Evolutionary conservation across 2,113 vertebrate genomes (phyloP).

Genomic region (Diadophis punctatus): DNA sequence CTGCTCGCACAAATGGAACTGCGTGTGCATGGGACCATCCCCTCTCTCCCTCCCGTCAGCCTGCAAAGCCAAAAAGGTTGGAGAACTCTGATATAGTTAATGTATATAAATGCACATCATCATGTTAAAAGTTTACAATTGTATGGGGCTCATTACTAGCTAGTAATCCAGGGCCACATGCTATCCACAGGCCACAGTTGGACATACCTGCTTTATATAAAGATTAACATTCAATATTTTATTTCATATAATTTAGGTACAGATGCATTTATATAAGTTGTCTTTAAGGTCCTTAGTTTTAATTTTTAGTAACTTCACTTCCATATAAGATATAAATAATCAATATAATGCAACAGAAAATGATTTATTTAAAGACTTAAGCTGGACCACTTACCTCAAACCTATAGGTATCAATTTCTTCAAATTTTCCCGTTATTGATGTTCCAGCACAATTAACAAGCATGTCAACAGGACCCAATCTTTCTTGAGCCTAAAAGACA

Average conservation of each 20-base stretch:
- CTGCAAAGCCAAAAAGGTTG: neutral
- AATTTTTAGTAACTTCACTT: neutral
- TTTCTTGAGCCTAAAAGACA: constrained; percentile 89
- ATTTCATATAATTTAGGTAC: neutral
- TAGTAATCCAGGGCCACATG: neutral
- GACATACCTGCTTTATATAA: neutral
- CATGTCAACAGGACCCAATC: constrained; percentile 96
- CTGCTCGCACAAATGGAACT: neutral
- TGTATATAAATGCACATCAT: neutral
- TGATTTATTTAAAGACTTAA: neutral
- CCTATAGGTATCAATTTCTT: constrained; percentile 83
- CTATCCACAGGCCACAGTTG: neutral
- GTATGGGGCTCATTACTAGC: neutral
- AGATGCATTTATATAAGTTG: neutral
- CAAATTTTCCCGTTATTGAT: constrained; percentile 86
- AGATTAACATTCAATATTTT: neutral
- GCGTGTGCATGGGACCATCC: neutral
- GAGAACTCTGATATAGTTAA: neutral
- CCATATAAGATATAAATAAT: neutral
- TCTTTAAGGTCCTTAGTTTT: neutral
- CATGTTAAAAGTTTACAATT: neutral
- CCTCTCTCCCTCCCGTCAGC: neutral
- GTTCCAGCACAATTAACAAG: constrained; percentile 93
- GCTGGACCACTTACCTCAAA: constrained; percentile 80
- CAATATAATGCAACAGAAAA: neutral